Evolutionary conservation across 1,140 invertebrate genomes (phyloP), one percentile per base, ranked within the genome.

Genomic region (Nixonia krombeini): DNA sequence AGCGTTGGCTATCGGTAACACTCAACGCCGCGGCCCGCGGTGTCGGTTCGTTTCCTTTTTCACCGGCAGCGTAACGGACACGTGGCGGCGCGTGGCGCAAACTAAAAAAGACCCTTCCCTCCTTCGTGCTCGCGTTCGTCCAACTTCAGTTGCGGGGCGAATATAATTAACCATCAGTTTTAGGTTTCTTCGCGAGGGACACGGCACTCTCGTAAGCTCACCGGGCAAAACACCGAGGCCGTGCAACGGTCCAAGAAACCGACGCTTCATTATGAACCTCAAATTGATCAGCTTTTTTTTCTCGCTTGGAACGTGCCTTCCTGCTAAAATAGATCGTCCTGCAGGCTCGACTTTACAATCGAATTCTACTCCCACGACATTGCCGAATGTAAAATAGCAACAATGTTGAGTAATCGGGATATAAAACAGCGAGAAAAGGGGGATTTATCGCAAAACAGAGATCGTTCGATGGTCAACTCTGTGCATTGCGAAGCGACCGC

Each of bases 91-190:
- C 83, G 83, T 83, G 83, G 74, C 82, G 53, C 73, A 73, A 82
- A 84, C 76, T 78, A 81, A 83, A 84, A 83, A 84, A 80, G 74
- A 74, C 74, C 78, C 77, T 71, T 71, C 69, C 44, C 62, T 63
- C 62, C 68, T 61, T 64, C 58, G 38, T 56, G 55, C 45, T 58
- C 53, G 40, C 45, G 49, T 37, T 26, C 42, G 56, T 67, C 67
- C 70, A 73, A 74, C 68, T 74, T 73, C 68, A 72, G 72, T 75
- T 73, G 66, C 74, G 53, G 73, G 70, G 58, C 77, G 71, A 82
- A 79, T 71, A 80, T 85, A 85, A 85, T 85, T 85, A 85, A 81
- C 81, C 77, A 83, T 84, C 81, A 83, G 82, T 83, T 84, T 85
- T 83, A 58, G 80, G 76, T 83, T 85, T 83, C 82, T 75, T 72